These are phyloP conservation scores for Nothocercus nigrocapillus DNA, from an alignment of 2,113 vertebrate species.

Conservation along the genomic window DNA sequence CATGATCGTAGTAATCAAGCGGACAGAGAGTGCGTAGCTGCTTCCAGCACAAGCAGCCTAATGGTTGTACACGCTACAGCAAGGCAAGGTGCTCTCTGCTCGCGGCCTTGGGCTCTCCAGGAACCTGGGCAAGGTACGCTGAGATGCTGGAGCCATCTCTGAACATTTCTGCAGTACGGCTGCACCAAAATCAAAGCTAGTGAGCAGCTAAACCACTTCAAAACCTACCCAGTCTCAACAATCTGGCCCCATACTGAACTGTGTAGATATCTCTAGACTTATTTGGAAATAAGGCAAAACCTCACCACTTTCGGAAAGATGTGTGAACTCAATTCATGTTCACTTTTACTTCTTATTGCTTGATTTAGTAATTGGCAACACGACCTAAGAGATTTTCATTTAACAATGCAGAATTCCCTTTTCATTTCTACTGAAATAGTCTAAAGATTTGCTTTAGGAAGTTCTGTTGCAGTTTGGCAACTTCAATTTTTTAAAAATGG, in stretches of 20 bases:
- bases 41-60: background rate
- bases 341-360: background rate
- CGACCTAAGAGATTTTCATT: background rate
- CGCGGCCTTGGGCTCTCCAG: background rate
- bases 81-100: background rate
- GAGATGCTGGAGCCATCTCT: background rate
- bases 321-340: background rate
- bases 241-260: fast-evolving
- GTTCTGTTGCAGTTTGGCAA: background rate
- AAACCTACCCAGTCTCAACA: too few relatives aligned
- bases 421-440: background rate
- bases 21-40: background rate
- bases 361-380: background rate
- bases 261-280: background rate
- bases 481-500: background rate
- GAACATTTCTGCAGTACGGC: background rate
- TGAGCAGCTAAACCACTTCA: background rate
- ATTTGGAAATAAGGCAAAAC: background rate
- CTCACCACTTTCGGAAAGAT: background rate
- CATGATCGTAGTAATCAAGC: background rate
- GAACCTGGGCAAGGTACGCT: background rate
- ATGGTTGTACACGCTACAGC: background rate
- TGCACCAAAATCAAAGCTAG: background rate
- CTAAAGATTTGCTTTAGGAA: background rate
- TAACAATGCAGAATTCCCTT: background rate